These are phyloP conservation scores for Tyria jacobaeae DNA, from an alignment of 2,888 invertebrate species.

Conservation along the genomic window DNA sequence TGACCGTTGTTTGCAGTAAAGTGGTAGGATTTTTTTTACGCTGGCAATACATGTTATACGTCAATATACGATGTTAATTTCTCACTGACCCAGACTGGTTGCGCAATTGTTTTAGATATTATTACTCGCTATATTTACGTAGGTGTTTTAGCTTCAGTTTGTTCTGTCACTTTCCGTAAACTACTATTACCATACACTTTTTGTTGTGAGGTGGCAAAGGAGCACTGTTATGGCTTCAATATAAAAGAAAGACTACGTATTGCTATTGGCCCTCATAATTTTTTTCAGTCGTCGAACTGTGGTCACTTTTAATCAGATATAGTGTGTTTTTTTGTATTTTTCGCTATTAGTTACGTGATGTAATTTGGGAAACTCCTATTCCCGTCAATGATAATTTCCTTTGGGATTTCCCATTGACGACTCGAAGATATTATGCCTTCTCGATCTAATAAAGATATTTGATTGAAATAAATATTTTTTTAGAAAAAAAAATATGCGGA, in stretches of 20 bases:
- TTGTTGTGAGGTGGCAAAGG: neutral
- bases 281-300: no score
- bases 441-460: no score
- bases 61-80: conserved; percentile 36
- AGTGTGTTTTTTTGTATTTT: no score
- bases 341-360: no score
- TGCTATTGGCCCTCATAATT: no score
- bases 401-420: neutral
- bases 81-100: conserved; percentile 22
- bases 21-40: neutral
- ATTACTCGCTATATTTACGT: neutral
- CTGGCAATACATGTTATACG: conserved; percentile 37
- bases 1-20: neutral
- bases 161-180: neutral
- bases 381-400: neutral
- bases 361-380: neutral
- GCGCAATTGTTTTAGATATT: conserved; percentile 33
- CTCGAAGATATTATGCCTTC: no score
- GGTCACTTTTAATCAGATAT: no score
- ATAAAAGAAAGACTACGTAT: no score
- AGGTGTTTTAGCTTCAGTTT: neutral
- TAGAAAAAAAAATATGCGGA: no score
- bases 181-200: neutral
- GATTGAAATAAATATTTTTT: no score
- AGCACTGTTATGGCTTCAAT: no score